phyloP scores from a whole-genome alignment of 2,797 vertebrate genomes.

The Gila robusta region DNA sequence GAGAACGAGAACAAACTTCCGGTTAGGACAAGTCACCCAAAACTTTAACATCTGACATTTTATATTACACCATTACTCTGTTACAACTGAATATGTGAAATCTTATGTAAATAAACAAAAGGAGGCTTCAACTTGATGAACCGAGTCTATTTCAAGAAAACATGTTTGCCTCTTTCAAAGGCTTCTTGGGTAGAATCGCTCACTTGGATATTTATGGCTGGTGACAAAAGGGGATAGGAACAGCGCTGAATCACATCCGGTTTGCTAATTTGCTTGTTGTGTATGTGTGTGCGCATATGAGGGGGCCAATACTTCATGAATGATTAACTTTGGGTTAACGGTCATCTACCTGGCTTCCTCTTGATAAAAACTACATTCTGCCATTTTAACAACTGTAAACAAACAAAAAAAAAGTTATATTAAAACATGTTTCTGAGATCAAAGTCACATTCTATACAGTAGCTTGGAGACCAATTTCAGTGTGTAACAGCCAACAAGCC shows the following conservation, averaged over 20 bases:
- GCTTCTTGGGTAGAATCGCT: conserved; percentile 69
- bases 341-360: not conserved
- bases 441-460: not conserved
- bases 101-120: conserved; percentile 44
- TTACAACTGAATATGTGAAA: not conserved
- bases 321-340: not conserved
- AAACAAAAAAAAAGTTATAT: not conserved
- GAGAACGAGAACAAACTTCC: not conserved
- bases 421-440: not conserved
- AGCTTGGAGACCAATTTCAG: conserved; percentile 21
- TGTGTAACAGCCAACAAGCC: conserved; percentile 44
- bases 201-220: conserved; percentile 76
- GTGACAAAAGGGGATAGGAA: conserved; percentile 56
- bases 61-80: not conserved
- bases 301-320: not conserved
- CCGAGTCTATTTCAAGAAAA: conserved; percentile 76
- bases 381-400: not conserved
- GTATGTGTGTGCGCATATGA: conserved; percentile 1
- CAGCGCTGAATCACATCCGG: conserved; percentile 77
- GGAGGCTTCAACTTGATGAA: conserved; percentile 68
- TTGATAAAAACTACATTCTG: not conserved
- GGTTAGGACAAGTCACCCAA: not conserved
- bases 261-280: conserved; percentile 51
- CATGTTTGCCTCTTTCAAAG: conserved; percentile 64
- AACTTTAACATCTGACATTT: not conserved